Base-by-base conservation (phyloP, 2,113 vertebrate species). In the Zosterops pallidus region DNA sequence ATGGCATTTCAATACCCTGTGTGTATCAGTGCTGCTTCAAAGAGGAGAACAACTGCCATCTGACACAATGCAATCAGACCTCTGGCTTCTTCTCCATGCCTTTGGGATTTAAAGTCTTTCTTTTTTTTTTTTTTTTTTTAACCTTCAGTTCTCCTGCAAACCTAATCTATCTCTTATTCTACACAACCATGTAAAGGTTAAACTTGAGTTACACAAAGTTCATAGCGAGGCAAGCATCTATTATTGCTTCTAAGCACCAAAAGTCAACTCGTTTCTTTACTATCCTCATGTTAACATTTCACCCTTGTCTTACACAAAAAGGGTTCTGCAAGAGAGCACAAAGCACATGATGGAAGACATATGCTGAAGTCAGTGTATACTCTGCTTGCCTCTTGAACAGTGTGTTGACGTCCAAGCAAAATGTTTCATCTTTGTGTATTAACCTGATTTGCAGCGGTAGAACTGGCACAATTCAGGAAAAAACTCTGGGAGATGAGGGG, bases 181-280 rank as follows among this genome's bases (percentile, higher is more conserved):
- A 80, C 63, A 92, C 49, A 85, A 82, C 70, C 78, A 90, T 90
- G 68, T 95, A 93, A 93, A 97, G 94, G 92, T 95, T 97, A 95
- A 92, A 65, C 82, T 52, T 83, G 90, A 92, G 59, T 95, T 89
- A 90, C 93, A 96, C 35, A 59, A 86, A 92, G 91, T 95, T 95
- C 95, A 88, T 79, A 67, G 67, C 1, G 4, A 93, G 64, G 94
- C 25, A 75, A 93, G 88, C 71, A 94, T 83, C 85, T 88, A 35
- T 96, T 96, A 88, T 64, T 91, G 52, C 55, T 96, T 90, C 71
- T 75, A 80, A 92, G 63, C 87, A 88, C 35, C 79, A 81, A 64
- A 90, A 96, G 68, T 86, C 87, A 86, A 14, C 78, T 89, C 83
- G 26, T 56, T 83, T 86, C 82, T 75, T 71, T 70, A 7, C 68